phyloP scores from a whole-genome alignment of 2,797 vertebrate genomes.

The Picus viridis region DNA sequence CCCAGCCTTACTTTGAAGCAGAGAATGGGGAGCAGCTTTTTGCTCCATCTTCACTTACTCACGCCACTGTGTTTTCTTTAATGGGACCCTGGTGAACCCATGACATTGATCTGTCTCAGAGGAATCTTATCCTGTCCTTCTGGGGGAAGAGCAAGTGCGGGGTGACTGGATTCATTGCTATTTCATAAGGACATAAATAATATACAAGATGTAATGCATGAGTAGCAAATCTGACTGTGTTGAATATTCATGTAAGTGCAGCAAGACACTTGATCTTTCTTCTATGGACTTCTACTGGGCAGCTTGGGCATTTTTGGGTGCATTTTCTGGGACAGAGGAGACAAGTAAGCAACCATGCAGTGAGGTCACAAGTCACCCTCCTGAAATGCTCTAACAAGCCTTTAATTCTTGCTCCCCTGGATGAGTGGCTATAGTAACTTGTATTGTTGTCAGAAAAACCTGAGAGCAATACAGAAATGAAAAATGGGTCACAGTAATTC shows the following conservation, averaged over 20 bases:
- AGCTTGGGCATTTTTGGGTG: neutral
- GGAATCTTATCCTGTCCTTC: neutral
- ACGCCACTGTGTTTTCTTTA: neutral
- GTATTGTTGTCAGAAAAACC: neutral
- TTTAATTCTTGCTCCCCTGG: neutral
- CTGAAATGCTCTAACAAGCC: neutral
- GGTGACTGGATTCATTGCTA: neutral
- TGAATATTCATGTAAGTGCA: neutral
- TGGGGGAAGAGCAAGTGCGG: neutral
- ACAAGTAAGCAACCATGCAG: neutral
- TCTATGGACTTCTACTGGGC: neutral
- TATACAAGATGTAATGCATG: neutral
- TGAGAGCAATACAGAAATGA: neutral
- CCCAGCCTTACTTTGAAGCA: neutral
- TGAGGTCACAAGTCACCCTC: neutral
- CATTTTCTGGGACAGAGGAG: neutral
- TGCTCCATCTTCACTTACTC: neutral
- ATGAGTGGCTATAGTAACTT: neutral
- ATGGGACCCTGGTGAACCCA: neutral
- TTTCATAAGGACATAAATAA: neutral
- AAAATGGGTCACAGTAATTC: neutral
- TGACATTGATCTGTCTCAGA: neutral
- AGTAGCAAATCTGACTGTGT: neutral
- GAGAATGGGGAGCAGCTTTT: neutral
- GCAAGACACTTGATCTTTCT: neutral